These are phyloP conservation scores for Cosmia trapezina DNA, from an alignment of 2,888 invertebrate genomes.

Conservation along the genomic window DNA sequence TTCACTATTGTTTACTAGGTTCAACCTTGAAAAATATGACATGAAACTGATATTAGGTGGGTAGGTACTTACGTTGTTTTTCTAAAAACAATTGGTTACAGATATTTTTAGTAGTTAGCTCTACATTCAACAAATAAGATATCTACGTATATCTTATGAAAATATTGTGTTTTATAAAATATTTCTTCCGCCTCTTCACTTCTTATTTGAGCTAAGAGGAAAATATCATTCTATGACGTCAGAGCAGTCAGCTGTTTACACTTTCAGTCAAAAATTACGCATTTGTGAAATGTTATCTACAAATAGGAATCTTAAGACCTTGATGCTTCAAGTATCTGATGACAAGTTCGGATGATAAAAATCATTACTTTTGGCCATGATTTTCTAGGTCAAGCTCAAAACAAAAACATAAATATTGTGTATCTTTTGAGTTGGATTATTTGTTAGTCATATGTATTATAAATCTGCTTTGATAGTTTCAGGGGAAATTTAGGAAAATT, in stretches of 20 bases:
- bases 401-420: not conserved
- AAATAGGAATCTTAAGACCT: conserved; percentile 20
- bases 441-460: not conserved
- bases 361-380: not conserved
- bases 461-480: too few relatives aligned
- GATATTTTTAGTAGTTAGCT: not conserved
- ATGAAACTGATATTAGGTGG: not conserved
- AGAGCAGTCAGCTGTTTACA: conserved; percentile 41
- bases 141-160: conserved; percentile 29
- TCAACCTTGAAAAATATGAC: not conserved
- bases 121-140: not conserved
- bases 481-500: not conserved
- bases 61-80: too few relatives aligned
- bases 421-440: not conserved
- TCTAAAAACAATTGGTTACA: not conserved
- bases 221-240: conserved; percentile 37
- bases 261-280: conserved; percentile 32
- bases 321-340: conserved; percentile 1
- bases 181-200: conserved; percentile 34
- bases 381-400: not conserved
- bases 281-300: conserved; percentile 28
- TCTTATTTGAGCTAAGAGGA: not conserved
- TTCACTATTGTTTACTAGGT: too few relatives aligned
- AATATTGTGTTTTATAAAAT: conserved; percentile 8
- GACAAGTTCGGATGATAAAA: conserved; percentile 12